These are phyloP conservation scores for Dipodomys ordii DNA, from an alignment of 2,113 vertebrate species.

Conservation along the genomic window DNA sequence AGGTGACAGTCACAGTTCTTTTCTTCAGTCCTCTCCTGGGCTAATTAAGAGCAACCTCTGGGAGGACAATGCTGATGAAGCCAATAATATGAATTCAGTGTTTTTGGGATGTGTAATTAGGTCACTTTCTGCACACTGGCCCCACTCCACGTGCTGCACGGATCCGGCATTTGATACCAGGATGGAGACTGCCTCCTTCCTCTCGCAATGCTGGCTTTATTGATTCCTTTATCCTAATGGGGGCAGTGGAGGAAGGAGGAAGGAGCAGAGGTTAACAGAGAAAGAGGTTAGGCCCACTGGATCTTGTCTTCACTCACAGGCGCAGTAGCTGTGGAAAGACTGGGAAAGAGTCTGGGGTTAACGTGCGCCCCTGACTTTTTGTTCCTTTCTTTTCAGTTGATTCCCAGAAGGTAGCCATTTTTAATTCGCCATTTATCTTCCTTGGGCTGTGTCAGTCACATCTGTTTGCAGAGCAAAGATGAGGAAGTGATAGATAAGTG, in stretches of 20 bases:
- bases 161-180: slow-evolving; percentile 80
- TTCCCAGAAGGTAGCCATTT: slow-evolving; percentile 67
- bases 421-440: slow-evolving; percentile 72
- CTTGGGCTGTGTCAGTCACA: slow-evolving; percentile 73
- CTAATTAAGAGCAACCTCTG: slow-evolving; percentile 60
- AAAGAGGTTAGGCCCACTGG: background rate
- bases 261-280: background rate
- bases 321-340: background rate
- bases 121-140: slow-evolving; percentile 27
- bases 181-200: slow-evolving; percentile 83
- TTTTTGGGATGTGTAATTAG: slow-evolving; percentile 25
- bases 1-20: background rate
- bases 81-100: slow-evolving; percentile 52
- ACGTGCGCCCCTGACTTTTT: background rate
- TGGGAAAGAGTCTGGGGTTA: background rate
- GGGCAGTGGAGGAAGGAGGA: slow-evolving; percentile 56
- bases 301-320: background rate
- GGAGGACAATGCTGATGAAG: slow-evolving; percentile 69
- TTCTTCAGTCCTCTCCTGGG: background rate
- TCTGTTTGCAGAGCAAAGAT: slow-evolving; percentile 76
- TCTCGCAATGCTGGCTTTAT: slow-evolving; percentile 81
- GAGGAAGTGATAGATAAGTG: slow-evolving; percentile 65
- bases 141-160: slow-evolving; percentile 51
- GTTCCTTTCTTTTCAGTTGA: slow-evolving; percentile 46
- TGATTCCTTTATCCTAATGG: slow-evolving; percentile 78